These are phyloP conservation scores for Mythimna impura DNA, from an alignment of 2,888 invertebrate species.

Conservation along the genomic window DNA sequence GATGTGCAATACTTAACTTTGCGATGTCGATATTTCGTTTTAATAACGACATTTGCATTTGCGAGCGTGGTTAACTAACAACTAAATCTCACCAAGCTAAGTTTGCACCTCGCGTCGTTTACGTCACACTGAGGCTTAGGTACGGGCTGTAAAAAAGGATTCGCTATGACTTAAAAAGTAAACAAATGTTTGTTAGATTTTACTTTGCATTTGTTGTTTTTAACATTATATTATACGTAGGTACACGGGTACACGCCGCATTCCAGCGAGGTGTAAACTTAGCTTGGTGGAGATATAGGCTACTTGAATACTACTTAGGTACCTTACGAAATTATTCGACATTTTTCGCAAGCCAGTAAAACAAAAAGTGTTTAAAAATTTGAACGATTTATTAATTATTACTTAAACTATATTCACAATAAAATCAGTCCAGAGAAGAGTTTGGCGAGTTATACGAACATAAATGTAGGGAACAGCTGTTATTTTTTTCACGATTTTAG, in stretches of 20 bases:
- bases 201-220: neutral
- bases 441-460: too few relatives aligned
- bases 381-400: too few relatives aligned
- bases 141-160: too few relatives aligned
- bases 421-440: too few relatives aligned
- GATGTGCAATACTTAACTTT: constrained; percentile 13
- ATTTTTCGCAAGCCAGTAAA: neutral
- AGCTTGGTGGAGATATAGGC: neutral
- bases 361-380: too few relatives aligned
- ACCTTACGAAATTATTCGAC: neutral
- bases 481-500: too few relatives aligned
- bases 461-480: too few relatives aligned
- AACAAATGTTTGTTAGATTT: constrained; percentile 9
- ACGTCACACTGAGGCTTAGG: neutral
- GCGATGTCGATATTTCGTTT: constrained; percentile 14
- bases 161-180: constrained; percentile 5
- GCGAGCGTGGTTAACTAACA: constrained; percentile 2
- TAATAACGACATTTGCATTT: constrained; percentile 2
- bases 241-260: constrained; percentile 9
- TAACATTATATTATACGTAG: constrained; percentile 3
- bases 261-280: constrained; percentile 21
- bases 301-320: constrained; percentile 6
- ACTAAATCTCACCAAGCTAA: neutral
- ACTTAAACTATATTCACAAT: too few relatives aligned
- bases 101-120: neutral